A percentile compares a stretch with the other conserved stretches of the same genome.
phyloP scores from a whole-genome alignment of 2,888 invertebrate species.

The Nysson spinosus region DNA sequence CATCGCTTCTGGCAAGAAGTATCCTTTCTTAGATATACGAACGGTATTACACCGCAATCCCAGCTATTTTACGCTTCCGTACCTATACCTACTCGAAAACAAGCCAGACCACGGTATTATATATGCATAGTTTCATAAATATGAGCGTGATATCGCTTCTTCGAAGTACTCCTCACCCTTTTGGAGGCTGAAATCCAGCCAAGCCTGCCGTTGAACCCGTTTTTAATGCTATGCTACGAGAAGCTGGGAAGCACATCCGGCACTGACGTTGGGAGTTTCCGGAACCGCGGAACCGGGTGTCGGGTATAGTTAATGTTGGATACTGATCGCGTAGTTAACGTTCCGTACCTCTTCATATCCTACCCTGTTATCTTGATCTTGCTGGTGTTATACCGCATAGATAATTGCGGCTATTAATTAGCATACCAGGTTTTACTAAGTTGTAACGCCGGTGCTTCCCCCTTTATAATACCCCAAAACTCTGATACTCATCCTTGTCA shows the following conservation, averaged over 20 bases:
- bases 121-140: slow-evolving; percentile 72
- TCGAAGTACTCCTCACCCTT: slow-evolving; percentile 5
- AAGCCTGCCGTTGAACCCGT: slow-evolving; percentile 15
- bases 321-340: slow-evolving; percentile 24
- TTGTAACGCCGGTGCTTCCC: too few species aligned
- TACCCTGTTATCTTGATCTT: slow-evolving; percentile 14
- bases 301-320: slow-evolving; percentile 39
- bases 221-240: slow-evolving; percentile 42
- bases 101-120: slow-evolving; percentile 53
- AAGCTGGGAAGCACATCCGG: slow-evolving; percentile 11
- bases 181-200: slow-evolving; percentile 34
- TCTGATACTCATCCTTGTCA: too few species aligned
- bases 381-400: not conserved
- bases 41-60: slow-evolving; percentile 38
- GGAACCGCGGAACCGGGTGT: slow-evolving; percentile 17
- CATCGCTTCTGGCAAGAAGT: not conserved
- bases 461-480: too few species aligned
- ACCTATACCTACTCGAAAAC: slow-evolving; percentile 2
- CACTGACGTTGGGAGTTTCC: slow-evolving; percentile 24
- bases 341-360: slow-evolving; percentile 6
- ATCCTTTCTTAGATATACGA: slow-evolving; percentile 7
- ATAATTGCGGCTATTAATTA: slow-evolving; percentile 31
- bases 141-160: slow-evolving; percentile 41
- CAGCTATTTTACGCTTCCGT: slow-evolving; percentile 24
- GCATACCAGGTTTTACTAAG: not conserved